Evolutionary conservation across 2,113 vertebrate genomes (phyloP), one percentile per base, ranked within the genome.

Genomic region (Pangasianodon gigas): DNA sequence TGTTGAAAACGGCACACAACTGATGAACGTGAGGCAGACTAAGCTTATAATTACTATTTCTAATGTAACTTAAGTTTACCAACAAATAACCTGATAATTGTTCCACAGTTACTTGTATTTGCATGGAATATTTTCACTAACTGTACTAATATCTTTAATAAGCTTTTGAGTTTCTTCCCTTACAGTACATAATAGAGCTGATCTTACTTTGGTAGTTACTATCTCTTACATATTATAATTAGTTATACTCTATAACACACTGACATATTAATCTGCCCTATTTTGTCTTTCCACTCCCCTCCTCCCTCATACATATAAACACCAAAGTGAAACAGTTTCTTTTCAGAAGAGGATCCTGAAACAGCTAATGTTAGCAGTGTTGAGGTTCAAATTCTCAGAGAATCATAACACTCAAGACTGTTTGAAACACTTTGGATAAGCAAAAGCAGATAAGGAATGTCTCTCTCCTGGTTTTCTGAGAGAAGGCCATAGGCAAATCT

Each of bases 341-440:
- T 62, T 21, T 62, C 58, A 62, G 24, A 60, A 0, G 58, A 62
- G 7, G 60, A 62, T 24, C 46, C 58, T 67, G 51, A 65, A 75
- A 80, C 79, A 75, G 58, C 37, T 86, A 85, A 56, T 48, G 82
- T 32, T 77, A 60, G 69, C 88, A 14, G 65, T 5, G 5, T 13
- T 75, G 37, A 75, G 32, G 37, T 75, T 41, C 6, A 44, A 44
- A 21, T 8, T 41, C 0, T 44, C 37, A 8, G 37, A 44, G 37
- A 75, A 44, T 19, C 7, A 37, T 44, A 44, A 71, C 67, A 88
- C 89, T 89, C 69, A 83, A 79, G 44, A 24, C 41, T 29, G 44
- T 26, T 75, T 87, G 58, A 60, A 86, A 88, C 75, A 79, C 85
- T 54, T 69, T 86, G n/a, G 81, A 86, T 90, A 88, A 92, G 87